Conservation (phyloP, 2,888 invertebrate species). For the Dinocampus coccinellae region DNA sequence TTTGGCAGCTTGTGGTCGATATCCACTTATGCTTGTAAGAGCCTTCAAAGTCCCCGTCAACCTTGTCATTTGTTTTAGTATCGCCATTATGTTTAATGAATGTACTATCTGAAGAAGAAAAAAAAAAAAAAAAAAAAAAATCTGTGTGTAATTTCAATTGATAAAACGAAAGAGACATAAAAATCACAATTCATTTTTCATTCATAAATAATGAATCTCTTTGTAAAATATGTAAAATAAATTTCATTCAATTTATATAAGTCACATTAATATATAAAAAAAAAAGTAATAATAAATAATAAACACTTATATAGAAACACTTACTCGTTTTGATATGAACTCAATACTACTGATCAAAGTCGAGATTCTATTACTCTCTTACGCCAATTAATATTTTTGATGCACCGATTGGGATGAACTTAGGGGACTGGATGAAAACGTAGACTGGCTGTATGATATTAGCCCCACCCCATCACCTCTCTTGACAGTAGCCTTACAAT, state of each 20-base stretch:
- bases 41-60: slow-evolving; percentile 54
- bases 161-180: no score
- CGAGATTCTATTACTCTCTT: neutral
- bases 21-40: slow-evolving; percentile 43
- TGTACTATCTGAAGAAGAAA: neutral
- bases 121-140: neutral
- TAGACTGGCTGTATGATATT: neutral
- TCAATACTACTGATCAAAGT: neutral
- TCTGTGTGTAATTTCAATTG: neutral
- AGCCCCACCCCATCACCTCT: neutral
- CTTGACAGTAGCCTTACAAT: neutral
- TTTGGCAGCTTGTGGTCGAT: slow-evolving; percentile 65
- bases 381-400: neutral
- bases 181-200: neutral
- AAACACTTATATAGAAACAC: neutral
- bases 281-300: neutral
- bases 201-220: neutral
- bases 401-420: neutral
- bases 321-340: neutral
- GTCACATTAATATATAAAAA: neutral
- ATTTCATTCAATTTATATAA: neutral
- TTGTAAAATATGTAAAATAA: neutral
- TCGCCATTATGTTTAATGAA: slow-evolving; percentile 53
- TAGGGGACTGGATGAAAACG: neutral
- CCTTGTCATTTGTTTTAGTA: slow-evolving; percentile 57